phyloP scores from a whole-genome alignment of 1,140 invertebrate genomes.

The Diorhabda carinulata region DNA sequence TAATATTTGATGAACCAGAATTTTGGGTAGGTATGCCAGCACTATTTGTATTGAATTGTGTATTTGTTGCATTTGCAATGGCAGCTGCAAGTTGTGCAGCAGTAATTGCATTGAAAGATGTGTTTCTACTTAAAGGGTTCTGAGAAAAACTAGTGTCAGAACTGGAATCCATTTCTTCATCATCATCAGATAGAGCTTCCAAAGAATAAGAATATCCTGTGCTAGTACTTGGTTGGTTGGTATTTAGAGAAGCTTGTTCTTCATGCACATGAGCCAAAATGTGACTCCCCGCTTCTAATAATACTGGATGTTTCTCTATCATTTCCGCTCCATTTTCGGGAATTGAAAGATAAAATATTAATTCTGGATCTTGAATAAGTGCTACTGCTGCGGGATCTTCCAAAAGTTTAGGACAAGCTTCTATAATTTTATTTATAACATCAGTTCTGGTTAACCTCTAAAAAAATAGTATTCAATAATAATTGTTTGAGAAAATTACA shows the following conservation, averaged over 20 bases:
- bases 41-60: slow-evolving; percentile 16
- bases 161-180: slow-evolving; percentile 56
- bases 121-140: slow-evolving; percentile 37
- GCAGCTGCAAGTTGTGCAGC: slow-evolving; percentile 53
- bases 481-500: slow-evolving; percentile 11
- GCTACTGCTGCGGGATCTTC: slow-evolving; percentile 56
- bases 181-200: slow-evolving; percentile 54
- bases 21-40: slow-evolving; percentile 22
- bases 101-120: slow-evolving; percentile 48
- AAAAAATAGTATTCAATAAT: slow-evolving; percentile 14
- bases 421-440: slow-evolving; percentile 55
- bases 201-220: slow-evolving; percentile 51
- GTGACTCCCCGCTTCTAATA: slow-evolving; percentile 52
- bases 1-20: slow-evolving; percentile 46
- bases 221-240: slow-evolving; percentile 34
- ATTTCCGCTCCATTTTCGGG: slow-evolving; percentile 42
- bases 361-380: slow-evolving; percentile 56
- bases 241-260: slow-evolving; percentile 45
- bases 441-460: slow-evolving; percentile 52
- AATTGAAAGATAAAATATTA: slow-evolving; percentile 54
- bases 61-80: slow-evolving; percentile 47
- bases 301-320: slow-evolving; percentile 49
- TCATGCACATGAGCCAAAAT: slow-evolving; percentile 54
- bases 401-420: slow-evolving; percentile 50
- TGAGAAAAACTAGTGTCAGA: slow-evolving; percentile 49